Conservation (phyloP, 2,113 vertebrate genomes). For the Fukomys damarensis region DNA sequence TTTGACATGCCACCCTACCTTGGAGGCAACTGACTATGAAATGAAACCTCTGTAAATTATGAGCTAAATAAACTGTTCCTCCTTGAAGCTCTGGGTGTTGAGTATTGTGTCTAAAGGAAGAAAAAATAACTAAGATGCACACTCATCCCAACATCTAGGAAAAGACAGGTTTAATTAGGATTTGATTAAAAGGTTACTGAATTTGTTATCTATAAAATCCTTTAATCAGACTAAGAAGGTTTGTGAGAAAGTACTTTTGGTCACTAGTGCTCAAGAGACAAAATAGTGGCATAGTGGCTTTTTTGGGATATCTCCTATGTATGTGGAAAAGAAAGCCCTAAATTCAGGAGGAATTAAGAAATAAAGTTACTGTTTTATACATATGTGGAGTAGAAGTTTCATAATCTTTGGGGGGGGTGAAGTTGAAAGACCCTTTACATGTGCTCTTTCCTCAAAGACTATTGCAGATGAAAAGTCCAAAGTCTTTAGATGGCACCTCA, state of each 20-base stretch:
- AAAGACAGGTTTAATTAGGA: background rate
- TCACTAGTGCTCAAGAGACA: background rate
- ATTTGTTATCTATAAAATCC: background rate
- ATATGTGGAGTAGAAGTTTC: background rate
- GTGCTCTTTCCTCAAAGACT: background rate
- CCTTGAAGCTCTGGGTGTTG: background rate
- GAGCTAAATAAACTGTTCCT: background rate
- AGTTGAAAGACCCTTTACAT: background rate
- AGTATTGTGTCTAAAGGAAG: background rate
- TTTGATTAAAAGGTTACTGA: background rate
- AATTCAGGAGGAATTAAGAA: background rate
- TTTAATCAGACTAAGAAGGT: background rate
- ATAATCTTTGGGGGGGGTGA: background rate
- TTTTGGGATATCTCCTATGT: background rate
- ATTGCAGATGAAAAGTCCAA: background rate
- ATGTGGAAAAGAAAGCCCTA: background rate
- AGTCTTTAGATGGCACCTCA: background rate
- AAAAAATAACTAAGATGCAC: background rate
- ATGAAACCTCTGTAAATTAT: background rate
- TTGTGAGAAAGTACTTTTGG: background rate
- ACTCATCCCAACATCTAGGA: background rate
- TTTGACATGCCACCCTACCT: background rate
- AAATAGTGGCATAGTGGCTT: background rate
- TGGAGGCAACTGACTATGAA: background rate
- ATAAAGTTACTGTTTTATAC: background rate